Conservation (phyloP, 2,888 invertebrate genomes). For the Aphrophora alni region DNA sequence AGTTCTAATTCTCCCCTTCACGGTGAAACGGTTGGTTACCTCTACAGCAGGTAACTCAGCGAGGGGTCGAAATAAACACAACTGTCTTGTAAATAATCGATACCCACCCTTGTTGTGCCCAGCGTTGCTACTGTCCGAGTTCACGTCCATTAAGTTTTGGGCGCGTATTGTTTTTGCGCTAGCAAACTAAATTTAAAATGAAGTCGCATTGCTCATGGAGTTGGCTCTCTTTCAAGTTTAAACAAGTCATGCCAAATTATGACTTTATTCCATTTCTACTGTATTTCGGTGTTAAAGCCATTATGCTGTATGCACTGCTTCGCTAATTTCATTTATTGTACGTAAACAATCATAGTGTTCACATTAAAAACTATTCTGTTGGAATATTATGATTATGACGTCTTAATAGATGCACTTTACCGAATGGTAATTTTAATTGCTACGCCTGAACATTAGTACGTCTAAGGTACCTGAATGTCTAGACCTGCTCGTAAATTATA, state of each 20-base stretch:
- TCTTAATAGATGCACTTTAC: too few species aligned
- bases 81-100: constrained; percentile 1
- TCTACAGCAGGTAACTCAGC: neutral
- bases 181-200: neutral
- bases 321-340: neutral
- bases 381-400: too few species aligned
- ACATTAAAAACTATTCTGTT: neutral
- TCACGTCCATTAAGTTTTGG: neutral
- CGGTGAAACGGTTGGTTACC: neutral
- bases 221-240: neutral
- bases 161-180: neutral
- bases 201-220: neutral
- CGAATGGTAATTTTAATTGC: too few species aligned
- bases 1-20: neutral
- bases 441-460: too few species aligned
- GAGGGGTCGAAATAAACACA: constrained; percentile 3
- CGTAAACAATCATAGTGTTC: neutral
- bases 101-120: neutral
- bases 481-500: too few species aligned
- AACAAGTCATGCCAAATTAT: neutral
- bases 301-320: neutral
- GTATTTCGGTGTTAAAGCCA: neutral
- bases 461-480: too few species aligned
- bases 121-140: neutral
- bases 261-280: neutral